Evolutionary conservation across 2,797 vertebrate genomes (phyloP), one percentile per base, ranked within the genome.

Genomic region (Ceryle rudis): DNA sequence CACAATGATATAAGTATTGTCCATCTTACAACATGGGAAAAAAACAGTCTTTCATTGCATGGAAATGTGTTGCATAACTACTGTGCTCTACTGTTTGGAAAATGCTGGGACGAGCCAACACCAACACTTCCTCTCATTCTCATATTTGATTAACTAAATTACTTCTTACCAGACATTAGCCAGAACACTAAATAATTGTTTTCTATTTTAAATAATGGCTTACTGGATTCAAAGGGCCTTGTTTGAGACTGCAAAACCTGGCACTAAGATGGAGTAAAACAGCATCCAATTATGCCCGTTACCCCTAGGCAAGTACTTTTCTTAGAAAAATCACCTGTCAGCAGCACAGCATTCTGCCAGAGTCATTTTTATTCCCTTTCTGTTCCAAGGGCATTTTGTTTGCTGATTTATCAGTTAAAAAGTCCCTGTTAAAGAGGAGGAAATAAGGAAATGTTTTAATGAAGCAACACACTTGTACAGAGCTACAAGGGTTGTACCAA

Each of bases 181-280:
- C 96, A 95, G 95, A 95, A 96, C 87, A 96, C 89, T 96, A 86
- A 81, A 90, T 95, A 96, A 96, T 93, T 95, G 88, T 95, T 97
- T 97, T 94, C 81, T 90, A 60, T 94, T 95, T 97, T 85, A 95
- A 96, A 96, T 93, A 96, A 95, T 85, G 69, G 41, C 69, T 86
- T 90, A 42, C 35, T 91, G 83, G 90, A 94, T 87, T 95, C 80
- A 96, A 96, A 96, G 49, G 51, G 25, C 70, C 77, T 84, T 86
- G 66, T 95, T 84, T 81, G 47, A 91, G 20, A 81, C 77, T 73
- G 77, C 55, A 91, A 90, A 90, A 81, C 55, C 77, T 89, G 93
- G 91, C 70, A 89, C 64, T 81, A 62, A 77, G 17, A 46, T 91
- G n/a, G 54, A 81, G 35, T 51, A 86, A 91, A 94, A 83, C 79